Conservation (phyloP, 2,888 invertebrate genomes). For the Agonopterix arenella region DNA sequence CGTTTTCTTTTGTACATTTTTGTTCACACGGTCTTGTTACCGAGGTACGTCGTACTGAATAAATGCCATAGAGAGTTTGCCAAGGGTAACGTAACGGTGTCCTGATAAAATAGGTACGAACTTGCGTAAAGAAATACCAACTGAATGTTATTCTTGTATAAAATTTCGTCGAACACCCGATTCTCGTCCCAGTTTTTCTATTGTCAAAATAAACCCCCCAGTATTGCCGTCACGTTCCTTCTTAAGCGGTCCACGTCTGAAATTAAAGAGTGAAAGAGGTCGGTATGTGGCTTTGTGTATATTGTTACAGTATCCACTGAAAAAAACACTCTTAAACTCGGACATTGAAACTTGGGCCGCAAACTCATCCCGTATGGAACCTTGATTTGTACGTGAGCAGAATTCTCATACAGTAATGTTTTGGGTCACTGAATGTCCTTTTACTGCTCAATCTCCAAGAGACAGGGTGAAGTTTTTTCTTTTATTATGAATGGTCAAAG, state of each 20-base stretch:
- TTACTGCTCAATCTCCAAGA: constrained; percentile 46
- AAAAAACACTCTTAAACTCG: constrained; percentile 29
- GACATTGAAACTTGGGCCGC: constrained; percentile 54
- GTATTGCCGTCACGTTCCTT: constrained; percentile 34
- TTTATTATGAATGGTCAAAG: constrained; percentile 31
- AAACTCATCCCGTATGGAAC: constrained; percentile 47
- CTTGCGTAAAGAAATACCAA: too few species aligned
- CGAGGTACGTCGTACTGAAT: too few species aligned
- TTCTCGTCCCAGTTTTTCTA: not conserved
- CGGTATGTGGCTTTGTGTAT: constrained; percentile 35
- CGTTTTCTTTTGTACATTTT: too few species aligned
- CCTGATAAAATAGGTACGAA: too few species aligned
- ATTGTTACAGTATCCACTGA: constrained; percentile 31
- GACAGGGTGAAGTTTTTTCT: constrained; percentile 23
- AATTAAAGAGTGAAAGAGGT: constrained; percentile 53
- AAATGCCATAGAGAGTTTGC: too few species aligned
- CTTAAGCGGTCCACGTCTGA: constrained; percentile 51
- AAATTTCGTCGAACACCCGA: too few species aligned
- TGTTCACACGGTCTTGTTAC: too few species aligned
- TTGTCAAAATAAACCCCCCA: constrained; percentile 19
- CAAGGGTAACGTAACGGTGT: too few species aligned
- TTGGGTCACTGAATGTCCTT: constrained; percentile 41
- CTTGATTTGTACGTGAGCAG: constrained; percentile 53
- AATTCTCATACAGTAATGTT: constrained; percentile 44
- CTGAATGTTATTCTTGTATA: too few species aligned